A percentile compares a stretch with the other conserved stretches of the same genome.
These are phyloP conservation scores for Orthosia cruda DNA, from an alignment of 2,888 invertebrate genomes.

Conservation along the genomic window DNA sequence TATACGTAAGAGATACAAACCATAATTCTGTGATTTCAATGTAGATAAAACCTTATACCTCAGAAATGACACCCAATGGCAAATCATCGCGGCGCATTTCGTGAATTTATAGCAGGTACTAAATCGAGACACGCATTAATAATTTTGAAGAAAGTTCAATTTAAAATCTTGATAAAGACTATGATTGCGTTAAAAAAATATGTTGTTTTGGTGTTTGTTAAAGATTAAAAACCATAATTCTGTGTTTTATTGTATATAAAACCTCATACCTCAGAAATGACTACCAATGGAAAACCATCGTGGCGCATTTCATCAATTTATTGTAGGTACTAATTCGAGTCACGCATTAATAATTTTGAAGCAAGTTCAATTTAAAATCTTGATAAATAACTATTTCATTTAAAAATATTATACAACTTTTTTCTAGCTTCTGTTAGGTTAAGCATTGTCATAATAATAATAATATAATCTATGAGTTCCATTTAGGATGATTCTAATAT, in stretches of 20 bases:
- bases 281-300: slow-evolving; percentile 44
- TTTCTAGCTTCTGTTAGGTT: slow-evolving; percentile 80
- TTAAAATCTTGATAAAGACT: slow-evolving; percentile 80
- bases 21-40: slow-evolving; percentile 66
- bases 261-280: slow-evolving; percentile 47
- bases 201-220: slow-evolving; percentile 24
- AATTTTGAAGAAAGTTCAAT: slow-evolving; percentile 70
- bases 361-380: slow-evolving; percentile 74
- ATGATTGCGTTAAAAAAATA: slow-evolving; percentile 78
- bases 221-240: slow-evolving; percentile 57
- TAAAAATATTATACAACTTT: slow-evolving; percentile 86
- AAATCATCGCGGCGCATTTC: slow-evolving; percentile 53
- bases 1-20: slow-evolving; percentile 41
- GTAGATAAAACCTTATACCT: slow-evolving; percentile 33
- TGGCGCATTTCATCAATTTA: slow-evolving; percentile 52
- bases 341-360: slow-evolving; percentile 68
- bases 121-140: slow-evolving; percentile 59
- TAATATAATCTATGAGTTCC: slow-evolving; percentile 81
- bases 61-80: slow-evolving; percentile 43
- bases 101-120: slow-evolving; percentile 59
- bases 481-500: slow-evolving; percentile 82
- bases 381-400: slow-evolving; percentile 82
- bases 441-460: slow-evolving; percentile 80
- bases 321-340: slow-evolving; percentile 60
- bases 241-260: slow-evolving; percentile 56